Evolutionary conservation across 2,797 vertebrate species (phyloP).

Genomic region (Anas bahamensis): DNA sequence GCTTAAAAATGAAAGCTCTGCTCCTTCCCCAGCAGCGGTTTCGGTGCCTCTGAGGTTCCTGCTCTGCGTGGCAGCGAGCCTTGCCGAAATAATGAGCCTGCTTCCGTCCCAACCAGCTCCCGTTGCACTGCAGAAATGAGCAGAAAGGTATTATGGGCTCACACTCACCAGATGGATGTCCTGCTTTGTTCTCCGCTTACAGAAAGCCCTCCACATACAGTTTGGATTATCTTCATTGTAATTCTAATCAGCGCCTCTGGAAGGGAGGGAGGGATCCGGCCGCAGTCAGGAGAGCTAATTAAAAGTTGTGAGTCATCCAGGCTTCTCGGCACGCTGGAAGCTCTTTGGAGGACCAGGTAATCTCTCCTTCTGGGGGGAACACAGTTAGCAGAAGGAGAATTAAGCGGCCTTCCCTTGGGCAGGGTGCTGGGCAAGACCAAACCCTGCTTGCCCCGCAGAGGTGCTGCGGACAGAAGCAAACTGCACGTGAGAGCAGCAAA

Average conservation of each 20-base stretch:
- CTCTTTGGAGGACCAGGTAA: conserved; percentile 64
- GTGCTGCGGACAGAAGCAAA: neutral
- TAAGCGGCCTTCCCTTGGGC: conserved; percentile 9
- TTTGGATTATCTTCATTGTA: conserved; percentile 75
- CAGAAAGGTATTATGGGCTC: conserved; percentile 70
- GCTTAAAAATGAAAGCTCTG: conserved; percentile 52
- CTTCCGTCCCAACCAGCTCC: conserved; percentile 62
- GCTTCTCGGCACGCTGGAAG: neutral
- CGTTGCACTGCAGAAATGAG: conserved; percentile 67
- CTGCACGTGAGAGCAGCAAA: neutral
- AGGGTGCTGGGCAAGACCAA: conserved; percentile 9
- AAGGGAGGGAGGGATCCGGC: conserved; percentile 49
- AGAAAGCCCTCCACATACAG: conserved; percentile 64
- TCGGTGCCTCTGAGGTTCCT: conserved; percentile 53
- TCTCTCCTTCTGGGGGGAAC: conserved; percentile 46
- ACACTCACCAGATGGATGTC: conserved; percentile 70
- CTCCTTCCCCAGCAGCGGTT: conserved; percentile 55
- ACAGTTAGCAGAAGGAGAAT: conserved; percentile 31
- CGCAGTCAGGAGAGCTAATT: conserved; percentile 64
- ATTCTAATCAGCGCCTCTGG: conserved; percentile 66
- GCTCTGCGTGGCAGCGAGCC: conserved; percentile 58
- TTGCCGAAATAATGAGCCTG: conserved; percentile 63
- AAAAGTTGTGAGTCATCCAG: conserved; percentile 67
- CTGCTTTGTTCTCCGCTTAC: conserved; percentile 66
- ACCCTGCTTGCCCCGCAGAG: neutral